Evolutionary conservation across 2,797 vertebrate genomes (phyloP).

Genomic region (Triplophysa yarkandensis): DNA sequence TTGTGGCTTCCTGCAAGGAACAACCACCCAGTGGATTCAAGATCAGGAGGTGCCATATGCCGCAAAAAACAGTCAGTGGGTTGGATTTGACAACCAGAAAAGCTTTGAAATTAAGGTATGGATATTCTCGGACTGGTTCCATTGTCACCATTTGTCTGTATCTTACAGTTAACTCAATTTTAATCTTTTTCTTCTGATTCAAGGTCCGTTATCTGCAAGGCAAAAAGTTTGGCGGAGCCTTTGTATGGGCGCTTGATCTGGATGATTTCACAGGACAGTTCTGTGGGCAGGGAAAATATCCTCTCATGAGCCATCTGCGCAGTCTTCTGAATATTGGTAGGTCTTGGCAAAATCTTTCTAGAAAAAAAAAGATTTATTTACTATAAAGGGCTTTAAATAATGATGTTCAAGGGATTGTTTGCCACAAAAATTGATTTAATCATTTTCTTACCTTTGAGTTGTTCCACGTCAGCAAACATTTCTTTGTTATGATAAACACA

Average conservation of each 20-base stretch:
- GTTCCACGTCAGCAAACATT: too few species aligned
- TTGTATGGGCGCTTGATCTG: constrained; percentile 76
- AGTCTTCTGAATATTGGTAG: constrained; percentile 66
- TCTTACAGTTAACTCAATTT: too few species aligned
- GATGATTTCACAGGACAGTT: constrained; percentile 75
- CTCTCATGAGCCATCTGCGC: constrained; percentile 67
- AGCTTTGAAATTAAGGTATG: constrained; percentile 82
- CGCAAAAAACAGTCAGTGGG: constrained; percentile 78
- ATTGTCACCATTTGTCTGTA: background rate
- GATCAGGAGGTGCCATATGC: constrained; percentile 85
- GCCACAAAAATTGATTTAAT: background rate
- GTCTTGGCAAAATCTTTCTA: background rate
- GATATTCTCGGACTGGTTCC: background rate
- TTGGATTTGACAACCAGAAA: constrained; percentile 82
- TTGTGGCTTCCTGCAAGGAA: constrained; percentile 72
- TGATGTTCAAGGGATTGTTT: too few species aligned
- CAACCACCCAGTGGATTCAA: constrained; percentile 73
- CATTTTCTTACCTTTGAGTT: too few species aligned
- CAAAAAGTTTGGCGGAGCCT: constrained; percentile 71
- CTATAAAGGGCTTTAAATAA: too few species aligned
- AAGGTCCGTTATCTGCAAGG: constrained; percentile 71
- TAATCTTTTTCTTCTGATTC: background rate
- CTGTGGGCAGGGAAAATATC: constrained; percentile 69
- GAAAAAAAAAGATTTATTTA: background rate
- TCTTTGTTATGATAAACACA: too few species aligned